Evolutionary conservation across 1,140 invertebrate genomes (phyloP).

Genomic region (Macrobrachium nipponense): DNA sequence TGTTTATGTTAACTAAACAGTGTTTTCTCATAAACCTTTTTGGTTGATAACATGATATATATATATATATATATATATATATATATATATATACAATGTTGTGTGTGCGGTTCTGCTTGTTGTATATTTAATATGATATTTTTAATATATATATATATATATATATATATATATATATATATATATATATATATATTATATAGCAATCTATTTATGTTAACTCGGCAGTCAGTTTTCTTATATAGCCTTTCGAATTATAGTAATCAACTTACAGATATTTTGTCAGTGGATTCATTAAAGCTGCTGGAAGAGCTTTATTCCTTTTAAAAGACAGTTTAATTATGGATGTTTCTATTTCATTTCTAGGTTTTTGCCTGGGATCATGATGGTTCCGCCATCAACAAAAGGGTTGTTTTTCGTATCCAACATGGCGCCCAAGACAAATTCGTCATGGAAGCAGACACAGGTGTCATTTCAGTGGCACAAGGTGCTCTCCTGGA

Average conservation of each 20-base stretch:
- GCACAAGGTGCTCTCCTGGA: conserved; percentile 88
- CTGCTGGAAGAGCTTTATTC: no score
- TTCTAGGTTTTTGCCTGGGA: conserved; percentile 81
- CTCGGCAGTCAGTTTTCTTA: background rate
- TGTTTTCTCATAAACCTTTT: no score
- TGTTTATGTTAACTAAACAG: no score
- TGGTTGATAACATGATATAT: background rate
- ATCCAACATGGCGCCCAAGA: conserved; percentile 88
- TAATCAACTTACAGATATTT: background rate
- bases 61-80: conserved; percentile 30
- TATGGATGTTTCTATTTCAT: conserved; percentile 5
- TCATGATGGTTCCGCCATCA: conserved; percentile 85
- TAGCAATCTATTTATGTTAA: background rate
- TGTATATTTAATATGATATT: background rate
- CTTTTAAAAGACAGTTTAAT: background rate
- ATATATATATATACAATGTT: conserved; percentile 17
- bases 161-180: conserved; percentile 30
- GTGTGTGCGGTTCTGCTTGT: background rate
- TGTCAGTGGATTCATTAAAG: background rate
- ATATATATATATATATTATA: conserved; percentile 25
- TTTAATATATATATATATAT: conserved; percentile 20
- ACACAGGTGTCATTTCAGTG: conserved; percentile 85
- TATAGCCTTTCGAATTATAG: no score
- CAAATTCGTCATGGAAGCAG: conserved; percentile 90
- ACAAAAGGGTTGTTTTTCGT: conserved; percentile 88